Evolutionary conservation across 2,113 vertebrate genomes (phyloP).

Genomic region (Marcusenius ussheri): DNA sequence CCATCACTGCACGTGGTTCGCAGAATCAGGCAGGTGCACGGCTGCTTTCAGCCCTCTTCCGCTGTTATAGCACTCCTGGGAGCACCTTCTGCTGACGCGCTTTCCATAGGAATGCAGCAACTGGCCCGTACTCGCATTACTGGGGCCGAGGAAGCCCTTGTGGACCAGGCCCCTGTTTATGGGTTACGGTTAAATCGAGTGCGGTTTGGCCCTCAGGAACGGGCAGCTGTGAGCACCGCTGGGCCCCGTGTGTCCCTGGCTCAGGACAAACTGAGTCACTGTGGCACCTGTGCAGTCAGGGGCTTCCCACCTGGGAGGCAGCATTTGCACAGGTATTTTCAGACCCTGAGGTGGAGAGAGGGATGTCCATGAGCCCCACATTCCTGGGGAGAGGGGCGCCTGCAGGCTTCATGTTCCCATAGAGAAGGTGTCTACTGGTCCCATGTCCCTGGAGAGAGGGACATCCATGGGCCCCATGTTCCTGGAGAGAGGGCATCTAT

Average conservation of each 20-base stretch:
- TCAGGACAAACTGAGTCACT: background rate
- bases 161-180: background rate
- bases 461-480: background rate
- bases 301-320: background rate
- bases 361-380: background rate
- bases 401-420: background rate
- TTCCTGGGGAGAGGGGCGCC: background rate
- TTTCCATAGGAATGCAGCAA: background rate
- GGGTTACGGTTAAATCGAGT: background rate
- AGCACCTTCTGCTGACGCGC: background rate
- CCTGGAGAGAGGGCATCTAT: too few relatives aligned
- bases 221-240: background rate
- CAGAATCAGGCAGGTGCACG: conserved; percentile 1
- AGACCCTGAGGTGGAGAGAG: background rate
- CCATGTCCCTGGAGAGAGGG: background rate
- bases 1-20: background rate
- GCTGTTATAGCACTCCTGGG: background rate
- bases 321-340: background rate
- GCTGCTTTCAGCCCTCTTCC: background rate
- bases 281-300: background rate
- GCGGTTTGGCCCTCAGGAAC: too few relatives aligned
- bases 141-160: background rate
- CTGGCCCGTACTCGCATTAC: background rate
- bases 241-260: background rate
- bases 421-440: background rate